Base-by-base conservation (phyloP, 2,888 invertebrate genomes). In the Heliconius aoede region DNA sequence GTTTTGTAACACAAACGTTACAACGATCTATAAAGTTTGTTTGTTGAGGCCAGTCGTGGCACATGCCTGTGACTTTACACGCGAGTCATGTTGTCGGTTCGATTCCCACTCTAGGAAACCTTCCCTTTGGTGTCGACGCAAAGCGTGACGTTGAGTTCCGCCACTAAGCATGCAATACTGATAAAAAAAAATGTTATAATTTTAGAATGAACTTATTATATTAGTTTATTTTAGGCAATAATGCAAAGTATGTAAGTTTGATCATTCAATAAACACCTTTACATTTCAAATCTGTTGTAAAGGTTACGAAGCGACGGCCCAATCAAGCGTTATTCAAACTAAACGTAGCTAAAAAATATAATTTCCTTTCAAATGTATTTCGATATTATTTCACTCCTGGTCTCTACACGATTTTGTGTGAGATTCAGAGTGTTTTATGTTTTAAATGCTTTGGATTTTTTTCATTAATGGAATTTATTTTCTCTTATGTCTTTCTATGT, bases 281-380 rank as follows among this genome's bases (percentile, higher is more conserved):
- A 28, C 60, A 28, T 68, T 68, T 51, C 60, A 72, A 28, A 51
- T 73, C 32, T 13, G 65, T 61, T 61, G 46, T 32, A 65, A 73
- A 40, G 65, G 65, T 55, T 58, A 24, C 36, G 51, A 65, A 30
- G 51, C 46, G 62, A 76, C 28, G 40, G 46, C 9, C n/a, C 36
- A 73, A 76, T 69, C 68, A 73, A 68, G 61, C 61, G 76, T 62
- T 68, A 73, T 73, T 68, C 67, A 76, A 73, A 32, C 55, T 73
- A 61, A 64, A 36, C 65, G 32, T 62, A 11, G 28, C 18, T 30
- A 64, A 72, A 72, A 64, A 60, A 24, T 28, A 24, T 55, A 1
- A 32, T 69, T 75, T 65, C 46, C n/a, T 61, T 21, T 64, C 28
- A 40, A 26, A 51, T 24, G 58, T 65, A 30, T 72, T 58, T 58